Percentiles rank a stretch among this genome's conserved stretches.
These are phyloP conservation scores for Protobothrops mucrosquamatus DNA, from an alignment of 2,113 vertebrate genomes.

Conservation along the genomic window DNA sequence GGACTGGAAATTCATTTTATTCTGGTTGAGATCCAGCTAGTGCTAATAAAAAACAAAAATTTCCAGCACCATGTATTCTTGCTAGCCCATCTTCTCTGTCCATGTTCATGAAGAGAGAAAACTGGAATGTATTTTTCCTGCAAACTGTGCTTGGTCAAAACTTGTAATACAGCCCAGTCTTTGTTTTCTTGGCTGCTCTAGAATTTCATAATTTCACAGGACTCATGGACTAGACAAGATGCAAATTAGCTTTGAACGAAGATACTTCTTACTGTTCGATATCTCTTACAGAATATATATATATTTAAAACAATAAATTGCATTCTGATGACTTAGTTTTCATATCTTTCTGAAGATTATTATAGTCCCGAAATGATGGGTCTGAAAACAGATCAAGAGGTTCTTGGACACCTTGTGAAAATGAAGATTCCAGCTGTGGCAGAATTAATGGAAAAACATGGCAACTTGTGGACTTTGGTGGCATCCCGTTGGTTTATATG, in stretches of 20 bases:
- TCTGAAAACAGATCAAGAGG: conserved; percentile 90
- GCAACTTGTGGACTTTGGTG: conserved; percentile 86
- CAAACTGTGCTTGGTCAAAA: not conserved
- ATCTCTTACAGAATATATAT: not conserved
- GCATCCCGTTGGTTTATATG: conserved; percentile 97
- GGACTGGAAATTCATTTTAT: not conserved
- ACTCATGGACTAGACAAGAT: not conserved
- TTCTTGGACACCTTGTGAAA: conserved; percentile 88
- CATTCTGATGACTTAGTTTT: not conserved
- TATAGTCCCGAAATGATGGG: conserved; percentile 89
- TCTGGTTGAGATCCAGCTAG: not conserved
- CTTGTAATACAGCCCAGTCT: not conserved
- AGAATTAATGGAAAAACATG: conserved; percentile 82
- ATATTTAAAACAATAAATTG: not conserved
- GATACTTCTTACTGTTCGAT: not conserved
- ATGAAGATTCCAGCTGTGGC: conserved; percentile 85
- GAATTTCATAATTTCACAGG: not conserved
- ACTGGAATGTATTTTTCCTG: not conserved
- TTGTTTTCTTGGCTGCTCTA: not conserved
- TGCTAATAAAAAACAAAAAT: not conserved
- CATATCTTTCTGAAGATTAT: conserved; percentile 75
- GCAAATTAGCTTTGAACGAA: not conserved
- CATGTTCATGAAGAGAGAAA: not conserved
- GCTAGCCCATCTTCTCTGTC: not conserved
- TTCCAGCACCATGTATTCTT: not conserved